Evolutionary conservation across 2,888 invertebrate genomes (phyloP), one percentile per base, ranked within the genome.

Genomic region (Acanthosepion lycidas): DNA sequence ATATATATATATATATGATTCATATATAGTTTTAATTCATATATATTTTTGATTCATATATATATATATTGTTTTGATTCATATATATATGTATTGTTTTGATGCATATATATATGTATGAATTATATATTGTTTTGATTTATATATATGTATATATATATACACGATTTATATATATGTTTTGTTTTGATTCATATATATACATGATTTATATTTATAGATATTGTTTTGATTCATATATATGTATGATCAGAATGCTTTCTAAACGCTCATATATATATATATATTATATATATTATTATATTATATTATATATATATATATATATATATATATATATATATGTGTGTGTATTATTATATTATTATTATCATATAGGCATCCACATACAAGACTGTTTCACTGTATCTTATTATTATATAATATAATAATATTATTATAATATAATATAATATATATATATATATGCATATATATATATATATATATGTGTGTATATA

Each of bases 11-110:
- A 18, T 91, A n/a, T 28, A 18, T 91, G n/a, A n/a, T n/a, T n/a
- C n/a, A n/a, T 28, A 33, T 91, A 42, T 42, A 2, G 42, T 42
- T 2, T 42, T 42, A 42, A 1, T 42, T 42, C 42, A 33, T 91
- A 33, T 91, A 33, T 91, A 33, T 91, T 8, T 91, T 8, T 91
- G 42, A 42, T 42, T 42, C 2, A 33, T 91, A 33, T 91, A 33
- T 91, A n/a, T 28, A 33, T 91, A 33, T 33, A 33, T 42, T 42
- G 42, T 42, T 42, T 42, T 42, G 42, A 42, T 42, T 51, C 15
- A 91, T 91, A 91, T 91, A 91, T 91, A 91, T 91, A 91, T n/a
- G 51, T 42, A 59, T n/a, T n/a, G n/a, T n/a, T n/a, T n/a, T n/a
- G n/a, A n/a, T n/a, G n/a, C n/a, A n/a, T 91, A 92, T 93, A 55